These are phyloP conservation scores for Seriola rivoliana DNA, from an alignment of 2,113 vertebrate species.

Conservation along the genomic window DNA sequence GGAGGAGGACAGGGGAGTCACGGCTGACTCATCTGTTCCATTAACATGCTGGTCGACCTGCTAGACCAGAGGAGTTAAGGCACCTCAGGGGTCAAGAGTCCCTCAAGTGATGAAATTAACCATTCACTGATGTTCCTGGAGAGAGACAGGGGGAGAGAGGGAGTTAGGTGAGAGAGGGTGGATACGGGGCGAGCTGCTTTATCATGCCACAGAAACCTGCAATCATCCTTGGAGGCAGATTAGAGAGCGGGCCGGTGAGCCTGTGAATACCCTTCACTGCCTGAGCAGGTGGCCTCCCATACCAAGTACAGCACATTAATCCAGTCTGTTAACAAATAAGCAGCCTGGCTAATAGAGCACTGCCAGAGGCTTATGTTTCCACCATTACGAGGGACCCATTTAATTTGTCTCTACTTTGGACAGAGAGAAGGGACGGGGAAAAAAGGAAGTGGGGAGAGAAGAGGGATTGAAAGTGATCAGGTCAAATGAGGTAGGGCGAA, in stretches of 20 bases:
- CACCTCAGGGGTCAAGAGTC: slow-evolving; percentile 65
- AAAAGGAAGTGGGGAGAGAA: not conserved
- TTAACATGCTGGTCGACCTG: slow-evolving; percentile 47
- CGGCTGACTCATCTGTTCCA: slow-evolving; percentile 28
- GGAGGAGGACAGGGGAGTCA: not conserved
- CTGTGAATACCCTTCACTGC: slow-evolving; percentile 73
- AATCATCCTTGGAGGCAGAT: slow-evolving; percentile 79
- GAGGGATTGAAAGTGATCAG: not conserved
- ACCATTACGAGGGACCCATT: slow-evolving; percentile 64
- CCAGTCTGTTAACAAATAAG: slow-evolving; percentile 81
- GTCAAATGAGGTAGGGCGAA: slow-evolving; percentile 38
- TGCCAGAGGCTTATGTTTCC: slow-evolving; percentile 72
- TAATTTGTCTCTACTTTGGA: slow-evolving; percentile 73
- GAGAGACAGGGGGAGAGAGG: not conserved
- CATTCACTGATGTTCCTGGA: slow-evolving; percentile 59
- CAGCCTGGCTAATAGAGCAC: slow-evolving; percentile 75
- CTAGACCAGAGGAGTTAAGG: slow-evolving; percentile 41
- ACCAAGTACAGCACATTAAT: slow-evolving; percentile 78
- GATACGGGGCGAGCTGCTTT: slow-evolving; percentile 34
- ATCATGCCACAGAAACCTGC: slow-evolving; percentile 70
- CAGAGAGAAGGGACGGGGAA: slow-evolving; percentile 10
- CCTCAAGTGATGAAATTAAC: slow-evolving; percentile 67
- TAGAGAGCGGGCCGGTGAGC: slow-evolving; percentile 72
- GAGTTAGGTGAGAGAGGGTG: not conserved
- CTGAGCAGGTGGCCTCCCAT: slow-evolving; percentile 77